Percentiles rank a stretch among this genome's conserved stretches.
These are phyloP conservation scores for Drosophila kuntzei DNA, from an alignment of 2,888 invertebrate genomes.

Conservation along the genomic window DNA sequence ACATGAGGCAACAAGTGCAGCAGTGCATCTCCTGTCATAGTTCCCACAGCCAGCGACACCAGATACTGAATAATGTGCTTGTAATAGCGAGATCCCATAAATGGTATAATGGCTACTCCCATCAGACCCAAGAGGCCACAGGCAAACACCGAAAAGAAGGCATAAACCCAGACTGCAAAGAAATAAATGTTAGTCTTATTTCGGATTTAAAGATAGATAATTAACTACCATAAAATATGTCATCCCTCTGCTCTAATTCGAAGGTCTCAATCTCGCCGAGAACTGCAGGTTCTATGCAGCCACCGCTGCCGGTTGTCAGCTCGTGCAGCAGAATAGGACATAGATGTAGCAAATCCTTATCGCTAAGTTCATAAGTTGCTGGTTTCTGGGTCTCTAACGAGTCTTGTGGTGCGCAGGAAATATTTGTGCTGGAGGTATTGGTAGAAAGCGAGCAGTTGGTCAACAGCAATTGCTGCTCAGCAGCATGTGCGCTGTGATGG, in stretches of 20 bases:
- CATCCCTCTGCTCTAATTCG: conserved; percentile 45
- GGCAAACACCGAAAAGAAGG: conserved; percentile 91
- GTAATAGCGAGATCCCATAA: conserved; percentile 95
- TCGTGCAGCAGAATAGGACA: conserved; percentile 90
- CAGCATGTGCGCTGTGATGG: conserved; percentile 44
- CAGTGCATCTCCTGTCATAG: conserved; percentile 95
- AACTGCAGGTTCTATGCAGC: conserved; percentile 86
- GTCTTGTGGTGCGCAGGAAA: conserved; percentile 41
- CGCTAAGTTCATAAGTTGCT: conserved; percentile 64
- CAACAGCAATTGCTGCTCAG: conserved; percentile 29
- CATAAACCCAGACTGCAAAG: conserved; percentile 92
- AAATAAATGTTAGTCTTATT: background rate
- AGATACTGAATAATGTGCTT: conserved; percentile 95
- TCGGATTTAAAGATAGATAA: no score
- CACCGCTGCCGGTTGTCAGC: conserved; percentile 87
- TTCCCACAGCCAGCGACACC: conserved; percentile 96
- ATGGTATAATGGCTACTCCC: conserved; percentile 95
- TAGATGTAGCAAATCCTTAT: conserved; percentile 85
- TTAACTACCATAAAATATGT: conserved; percentile 44
- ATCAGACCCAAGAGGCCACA: conserved; percentile 95
- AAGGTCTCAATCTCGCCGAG: conserved; percentile 68
- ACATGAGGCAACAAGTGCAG: conserved; percentile 96
- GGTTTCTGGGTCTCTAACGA: conserved; percentile 6
- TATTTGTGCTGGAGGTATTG: conserved; percentile 47
- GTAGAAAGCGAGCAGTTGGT: conserved; percentile 57